phyloP scores from a whole-genome alignment of 2,888 invertebrate species.

The Sminthurinus aureus region DNA sequence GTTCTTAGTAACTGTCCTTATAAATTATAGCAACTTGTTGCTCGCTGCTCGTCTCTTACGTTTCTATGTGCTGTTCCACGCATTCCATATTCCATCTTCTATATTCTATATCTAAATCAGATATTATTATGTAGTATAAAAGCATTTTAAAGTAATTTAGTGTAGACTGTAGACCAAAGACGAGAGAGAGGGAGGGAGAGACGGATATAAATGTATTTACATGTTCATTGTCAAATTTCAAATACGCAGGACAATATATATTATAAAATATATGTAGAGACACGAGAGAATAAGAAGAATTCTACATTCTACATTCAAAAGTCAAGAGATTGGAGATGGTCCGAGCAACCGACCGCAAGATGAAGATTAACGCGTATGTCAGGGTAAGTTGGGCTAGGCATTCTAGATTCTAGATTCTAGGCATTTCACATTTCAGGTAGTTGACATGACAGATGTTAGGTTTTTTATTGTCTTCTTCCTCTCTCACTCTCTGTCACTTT shows the following conservation, averaged over 20 bases:
- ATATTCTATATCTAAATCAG: neutral
- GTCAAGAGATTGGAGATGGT: no score
- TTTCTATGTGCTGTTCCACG: no score
- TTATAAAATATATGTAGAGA: no score
- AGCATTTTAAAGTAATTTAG: no score
- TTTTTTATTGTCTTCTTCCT: conserved; percentile 24
- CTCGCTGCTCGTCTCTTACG: no score
- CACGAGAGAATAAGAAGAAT: no score
- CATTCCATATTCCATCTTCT: neutral
- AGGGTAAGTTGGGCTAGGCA: conserved; percentile 39
- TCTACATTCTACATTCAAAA: no score
- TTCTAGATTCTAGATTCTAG: neutral
- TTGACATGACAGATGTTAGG: conserved; percentile 34
- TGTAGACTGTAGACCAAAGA: no score
- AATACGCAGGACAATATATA: neutral
- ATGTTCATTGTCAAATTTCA: conserved; percentile 16
- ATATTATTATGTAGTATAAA: no score
- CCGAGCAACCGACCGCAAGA: neutral
- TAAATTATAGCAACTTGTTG: no score
- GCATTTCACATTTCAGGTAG: neutral
- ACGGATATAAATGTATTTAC: conserved; percentile 16
- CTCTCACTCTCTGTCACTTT: no score
- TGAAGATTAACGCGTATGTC: conserved; percentile 35
- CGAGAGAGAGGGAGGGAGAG: neutral
- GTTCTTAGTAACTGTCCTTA: no score